phyloP scores from a whole-genome alignment of 2,113 vertebrate species.

The Struthidea cinerea region DNA sequence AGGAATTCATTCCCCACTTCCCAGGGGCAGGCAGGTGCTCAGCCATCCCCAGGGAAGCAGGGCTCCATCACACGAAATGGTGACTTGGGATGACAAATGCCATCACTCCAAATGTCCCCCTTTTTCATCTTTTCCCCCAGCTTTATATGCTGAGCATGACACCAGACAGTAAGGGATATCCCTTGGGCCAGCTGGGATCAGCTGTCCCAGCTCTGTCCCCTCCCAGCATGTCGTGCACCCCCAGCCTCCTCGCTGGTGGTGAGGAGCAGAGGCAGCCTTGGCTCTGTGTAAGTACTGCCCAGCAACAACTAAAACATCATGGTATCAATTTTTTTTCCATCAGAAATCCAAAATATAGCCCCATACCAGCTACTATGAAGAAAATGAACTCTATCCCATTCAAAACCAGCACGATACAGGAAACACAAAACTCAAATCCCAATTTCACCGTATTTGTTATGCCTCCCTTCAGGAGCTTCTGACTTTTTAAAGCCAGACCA shows the following conservation, averaged over 20 bases:
- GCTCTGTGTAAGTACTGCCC: not conserved
- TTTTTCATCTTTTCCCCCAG: not conserved
- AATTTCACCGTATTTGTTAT: not conserved
- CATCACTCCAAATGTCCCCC: not conserved
- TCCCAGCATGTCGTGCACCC: accelerated
- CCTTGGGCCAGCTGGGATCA: not conserved
- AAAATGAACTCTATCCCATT: not conserved
- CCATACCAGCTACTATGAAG: not conserved
- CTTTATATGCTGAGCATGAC: not conserved
- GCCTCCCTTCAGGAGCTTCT: not conserved
- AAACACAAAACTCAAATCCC: not conserved
- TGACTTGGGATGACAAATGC: not conserved
- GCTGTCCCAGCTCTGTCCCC: not conserved
- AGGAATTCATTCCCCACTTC: not conserved
- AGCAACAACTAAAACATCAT: not conserved
- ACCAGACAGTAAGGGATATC: not conserved
- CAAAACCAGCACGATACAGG: not conserved
- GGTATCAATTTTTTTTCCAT: not conserved
- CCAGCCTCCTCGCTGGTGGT: accelerated
- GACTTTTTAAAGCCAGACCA: not conserved
- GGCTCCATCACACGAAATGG: not conserved
- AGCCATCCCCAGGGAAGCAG: not conserved
- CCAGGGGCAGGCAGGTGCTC: not conserved
- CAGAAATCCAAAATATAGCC: not conserved
- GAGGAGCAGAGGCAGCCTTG: not conserved